Conservation (phyloP, 2,113 vertebrate species). For the Cephalopholis sonnerati region DNA sequence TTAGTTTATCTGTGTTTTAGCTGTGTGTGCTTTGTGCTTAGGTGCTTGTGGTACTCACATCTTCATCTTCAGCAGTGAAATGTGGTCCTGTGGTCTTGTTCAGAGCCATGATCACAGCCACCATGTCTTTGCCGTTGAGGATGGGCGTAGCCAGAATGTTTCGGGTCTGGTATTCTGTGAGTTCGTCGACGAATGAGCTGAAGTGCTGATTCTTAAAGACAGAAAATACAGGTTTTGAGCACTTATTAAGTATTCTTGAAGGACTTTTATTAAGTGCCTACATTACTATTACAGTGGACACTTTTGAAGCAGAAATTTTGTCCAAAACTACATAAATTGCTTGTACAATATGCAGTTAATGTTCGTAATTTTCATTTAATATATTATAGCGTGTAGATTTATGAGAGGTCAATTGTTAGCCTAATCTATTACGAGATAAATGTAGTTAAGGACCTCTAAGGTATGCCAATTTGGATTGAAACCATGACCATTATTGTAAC, state of each 20-base stretch:
- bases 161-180: constrained; percentile 83
- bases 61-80: constrained; percentile 85
- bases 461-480: not conserved
- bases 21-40: not conserved
- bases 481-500: not conserved
- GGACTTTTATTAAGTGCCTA: not conserved
- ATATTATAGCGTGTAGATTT: not conserved
- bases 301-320: not conserved
- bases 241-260: not conserved
- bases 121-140: constrained; percentile 87
- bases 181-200: constrained; percentile 85
- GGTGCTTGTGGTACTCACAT: constrained; percentile 76
- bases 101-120: constrained; percentile 86
- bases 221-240: constrained; percentile 15
- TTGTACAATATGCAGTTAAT: not conserved
- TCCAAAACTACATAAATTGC: not conserved
- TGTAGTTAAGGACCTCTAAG: not conserved
- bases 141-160: constrained; percentile 84
- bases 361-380: not conserved
- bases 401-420: too few species aligned
- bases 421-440: not conserved
- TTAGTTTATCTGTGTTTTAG: not conserved
- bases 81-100: constrained; percentile 84
- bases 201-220: constrained; percentile 81
- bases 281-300: not conserved